These are phyloP conservation scores for Danio kyathit DNA, from an alignment of 2,797 vertebrate species.

Conservation along the genomic window DNA sequence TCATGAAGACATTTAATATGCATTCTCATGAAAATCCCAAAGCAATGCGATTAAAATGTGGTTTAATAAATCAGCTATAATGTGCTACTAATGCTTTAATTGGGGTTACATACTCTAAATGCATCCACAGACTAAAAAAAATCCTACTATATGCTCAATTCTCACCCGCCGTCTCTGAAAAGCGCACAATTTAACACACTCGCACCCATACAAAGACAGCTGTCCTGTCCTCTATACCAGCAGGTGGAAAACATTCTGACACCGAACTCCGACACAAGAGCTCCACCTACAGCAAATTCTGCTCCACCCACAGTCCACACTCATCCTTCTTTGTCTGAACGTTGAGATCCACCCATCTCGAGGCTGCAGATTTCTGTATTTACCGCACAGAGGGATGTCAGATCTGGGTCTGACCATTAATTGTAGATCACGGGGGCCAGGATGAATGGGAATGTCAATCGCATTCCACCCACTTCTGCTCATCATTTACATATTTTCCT, in stretches of 20 bases:
- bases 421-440: background rate
- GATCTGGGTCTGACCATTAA: slow-evolving; percentile 26
- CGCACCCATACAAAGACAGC: slow-evolving; percentile 39
- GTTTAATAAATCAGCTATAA: no score
- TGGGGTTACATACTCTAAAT: slow-evolving; percentile 58
- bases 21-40: no score
- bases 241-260: slow-evolving; percentile 72
- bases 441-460: slow-evolving; percentile 10
- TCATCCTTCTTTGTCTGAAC: slow-evolving; percentile 52
- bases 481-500: background rate
- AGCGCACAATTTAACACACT: slow-evolving; percentile 37
- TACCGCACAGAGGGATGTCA: slow-evolving; percentile 19
- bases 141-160: slow-evolving; percentile 17
- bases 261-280: slow-evolving; percentile 82
- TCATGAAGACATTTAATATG: no score
- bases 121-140: slow-evolving; percentile 58
- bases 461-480: background rate
- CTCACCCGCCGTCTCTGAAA: slow-evolving; percentile 35
- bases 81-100: slow-evolving; percentile 38
- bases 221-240: slow-evolving; percentile 65
- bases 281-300: slow-evolving; percentile 82
- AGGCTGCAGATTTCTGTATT: slow-evolving; percentile 1
- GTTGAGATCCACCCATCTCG: slow-evolving; percentile 12
- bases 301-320: slow-evolving; percentile 64
- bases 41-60: no score